A percentile compares a stretch with the other conserved stretches of the same genome.
Conservation (phyloP, 2,888 invertebrate genomes). For the Eustalomyia histrio region DNA sequence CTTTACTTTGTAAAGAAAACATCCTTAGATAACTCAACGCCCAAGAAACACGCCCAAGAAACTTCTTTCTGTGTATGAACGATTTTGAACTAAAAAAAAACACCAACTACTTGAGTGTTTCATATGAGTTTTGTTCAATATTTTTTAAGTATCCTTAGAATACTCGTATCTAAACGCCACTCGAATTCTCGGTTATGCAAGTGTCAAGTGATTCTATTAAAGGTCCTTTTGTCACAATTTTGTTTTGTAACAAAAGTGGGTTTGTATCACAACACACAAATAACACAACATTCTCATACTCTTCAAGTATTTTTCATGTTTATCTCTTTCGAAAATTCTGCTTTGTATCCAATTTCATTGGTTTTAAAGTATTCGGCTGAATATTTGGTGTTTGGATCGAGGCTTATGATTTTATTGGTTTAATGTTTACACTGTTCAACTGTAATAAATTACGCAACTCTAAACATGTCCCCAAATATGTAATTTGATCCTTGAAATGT, state of each 20-base stretch:
- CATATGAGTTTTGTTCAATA: not conserved
- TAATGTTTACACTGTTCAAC: conserved; percentile 60
- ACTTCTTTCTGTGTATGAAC: too few species aligned
- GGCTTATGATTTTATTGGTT: conserved; percentile 23
- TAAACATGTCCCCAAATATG: conserved; percentile 36
- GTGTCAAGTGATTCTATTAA: conserved; percentile 49
- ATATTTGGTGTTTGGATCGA: conserved; percentile 13
- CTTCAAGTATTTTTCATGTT: conserved; percentile 42
- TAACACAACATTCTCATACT: conserved; percentile 14
- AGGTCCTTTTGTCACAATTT: conserved; percentile 23
- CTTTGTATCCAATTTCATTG: conserved; percentile 52
- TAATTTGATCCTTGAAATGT: conserved; percentile 56
- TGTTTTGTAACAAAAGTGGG: conserved; percentile 40
- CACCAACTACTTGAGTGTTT: not conserved
- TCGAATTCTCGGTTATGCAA: conserved; percentile 48
- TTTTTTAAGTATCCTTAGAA: conserved; percentile 51
- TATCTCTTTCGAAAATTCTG: not conserved
- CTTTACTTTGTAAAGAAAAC: too few species aligned
- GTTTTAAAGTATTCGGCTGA: conserved; percentile 8
- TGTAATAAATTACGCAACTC: conserved; percentile 61
- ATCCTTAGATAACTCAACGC: too few species aligned
- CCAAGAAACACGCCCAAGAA: too few species aligned
- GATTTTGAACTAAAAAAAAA: not conserved
- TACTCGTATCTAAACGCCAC: conserved; percentile 52
- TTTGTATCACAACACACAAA: conserved; percentile 46